Evolutionary conservation across 2,113 vertebrate species (phyloP), one percentile per base, ranked within the genome.

Genomic region (Monopterus albus): DNA sequence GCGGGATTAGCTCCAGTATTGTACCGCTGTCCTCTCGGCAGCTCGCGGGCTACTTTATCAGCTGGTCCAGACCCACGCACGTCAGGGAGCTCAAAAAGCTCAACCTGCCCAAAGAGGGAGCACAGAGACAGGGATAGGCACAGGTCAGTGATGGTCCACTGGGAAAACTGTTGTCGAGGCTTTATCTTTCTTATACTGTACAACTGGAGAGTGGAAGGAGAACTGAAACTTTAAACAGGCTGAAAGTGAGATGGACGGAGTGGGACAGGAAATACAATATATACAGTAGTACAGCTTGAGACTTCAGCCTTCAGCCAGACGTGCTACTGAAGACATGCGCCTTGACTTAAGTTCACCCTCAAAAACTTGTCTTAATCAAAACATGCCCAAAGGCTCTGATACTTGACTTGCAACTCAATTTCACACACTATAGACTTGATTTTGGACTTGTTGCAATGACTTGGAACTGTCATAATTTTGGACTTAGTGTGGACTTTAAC

Each of bases 41-140:
- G 76, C 59, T 79, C 52, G 59, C 18, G 1, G 53, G 50, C 49
- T 35, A 52, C 43, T 70, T n/a, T 78, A 80, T 84, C 58, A 70
- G 65, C 29, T 67, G 50, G 57, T 13, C 36, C 7, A 55, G 65
- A 43, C 18, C 53, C 11, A 47, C 53, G 52, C 62, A 56, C 28
- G 51, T 35, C 46, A 25, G 7, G 9, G 23, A 21, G 39, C 52
- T 40, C 63, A 23, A 45, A 38, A 42, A 52, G 60, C 51, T 74
- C 68, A 33, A 56, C 61, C 39, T 72, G 46, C 46, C 38, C 21
- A 14, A 62, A 33, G 45, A 74, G 28, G 49, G 55, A 47, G 69
- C 71, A 17, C 33, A 7, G 40, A 42, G 73, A 51, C 17, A 5
- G 51, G 79, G 62, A 71, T 67, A 43, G 78, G 53, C 35, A 14